Evolutionary conservation across 2,113 vertebrate genomes (phyloP).

Genomic region (Arenaria interpres): DNA sequence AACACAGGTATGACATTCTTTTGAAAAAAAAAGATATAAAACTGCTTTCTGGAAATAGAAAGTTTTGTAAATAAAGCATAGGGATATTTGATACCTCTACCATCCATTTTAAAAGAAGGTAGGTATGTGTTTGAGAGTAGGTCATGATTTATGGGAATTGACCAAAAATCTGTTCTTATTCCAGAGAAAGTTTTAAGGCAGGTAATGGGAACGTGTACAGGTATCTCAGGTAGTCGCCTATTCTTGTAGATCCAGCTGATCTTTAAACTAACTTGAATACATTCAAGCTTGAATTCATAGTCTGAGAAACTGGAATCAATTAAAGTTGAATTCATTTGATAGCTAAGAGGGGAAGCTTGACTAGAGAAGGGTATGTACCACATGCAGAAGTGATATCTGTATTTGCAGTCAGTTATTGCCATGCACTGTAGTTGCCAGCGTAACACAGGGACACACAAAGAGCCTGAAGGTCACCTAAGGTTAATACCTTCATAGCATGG

Average conservation of each 20-base stretch:
- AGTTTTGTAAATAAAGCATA: conserved; percentile 22
- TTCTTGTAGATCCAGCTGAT: not conserved
- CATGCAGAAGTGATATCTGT: not conserved
- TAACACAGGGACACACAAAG: not conserved
- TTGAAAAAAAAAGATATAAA: conserved; percentile 2
- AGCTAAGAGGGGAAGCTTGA: not conserved
- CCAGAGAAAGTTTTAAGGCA: not conserved
- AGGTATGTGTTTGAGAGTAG: not conserved
- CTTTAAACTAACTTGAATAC: not conserved
- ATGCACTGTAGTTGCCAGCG: not conserved
- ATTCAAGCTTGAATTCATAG: not conserved
- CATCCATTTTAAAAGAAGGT: not conserved
- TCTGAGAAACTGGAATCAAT: not conserved
- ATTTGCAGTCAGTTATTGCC: not conserved
- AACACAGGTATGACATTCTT: conserved; percentile 15
- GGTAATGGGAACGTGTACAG: not conserved
- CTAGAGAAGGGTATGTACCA: not conserved
- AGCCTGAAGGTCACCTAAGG: not conserved
- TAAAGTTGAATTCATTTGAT: not conserved
- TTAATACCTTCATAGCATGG: not conserved
- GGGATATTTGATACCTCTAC: conserved; percentile 2
- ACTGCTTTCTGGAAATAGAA: conserved; percentile 18
- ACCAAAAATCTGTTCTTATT: not conserved
- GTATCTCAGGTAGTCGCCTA: not conserved
- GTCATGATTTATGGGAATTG: conserved; percentile 15